Base-by-base conservation (phyloP, 2,113 vertebrate genomes). In the Pseudonaja textilis region DNA sequence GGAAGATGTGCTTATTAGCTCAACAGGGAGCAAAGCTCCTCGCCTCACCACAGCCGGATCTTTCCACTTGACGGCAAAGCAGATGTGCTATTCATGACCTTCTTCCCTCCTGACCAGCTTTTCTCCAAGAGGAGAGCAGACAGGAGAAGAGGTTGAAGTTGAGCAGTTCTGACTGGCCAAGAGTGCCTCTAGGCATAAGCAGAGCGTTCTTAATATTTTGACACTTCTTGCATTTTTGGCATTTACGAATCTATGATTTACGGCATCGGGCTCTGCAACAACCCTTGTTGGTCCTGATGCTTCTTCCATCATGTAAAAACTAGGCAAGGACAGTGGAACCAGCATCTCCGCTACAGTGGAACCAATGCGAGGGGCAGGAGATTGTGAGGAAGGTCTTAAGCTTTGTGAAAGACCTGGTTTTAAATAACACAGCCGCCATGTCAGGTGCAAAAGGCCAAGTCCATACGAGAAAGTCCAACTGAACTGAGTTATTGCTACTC, bases 61-160 rank as follows among this genome's bases (percentile, higher is more conserved):
- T 93, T 95, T 81, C 92, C 89, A 93, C 95, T 95, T 93, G 92
- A 93, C 91, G 47, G 94, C 92, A 93, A 96, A 96, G 96, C 96
- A 97, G 95, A 95, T 88, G 95, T 85, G 93, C 93, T 94, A 45
- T 95, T 90, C 90, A 88, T 96, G 92, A 95, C 0, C 96, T 96
- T 89, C 95, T 93, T 93, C 93, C 34, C 90, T 92, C 89, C 95
- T 0, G 3, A 55, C 93, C 93, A 52, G 61, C 89, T 93, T 89
- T 88, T 85, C 90, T 45, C 90, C 92, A 94, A 94, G 93, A 0
- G 91, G 88, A 95, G 94, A 12, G 88, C 50, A 89, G 0, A 9
- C 93, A 87, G 87, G 86, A 69, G 22, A 89, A 90, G 69, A 54
- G 90, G 86, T 54, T 26, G 91, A 91, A 89, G 89, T 85, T 16